A percentile compares a stretch with the other conserved stretches of the same genome.
These are phyloP conservation scores for Drosophila equinoxialis DNA, from an alignment of 1,140 invertebrate species.

Conservation along the genomic window DNA sequence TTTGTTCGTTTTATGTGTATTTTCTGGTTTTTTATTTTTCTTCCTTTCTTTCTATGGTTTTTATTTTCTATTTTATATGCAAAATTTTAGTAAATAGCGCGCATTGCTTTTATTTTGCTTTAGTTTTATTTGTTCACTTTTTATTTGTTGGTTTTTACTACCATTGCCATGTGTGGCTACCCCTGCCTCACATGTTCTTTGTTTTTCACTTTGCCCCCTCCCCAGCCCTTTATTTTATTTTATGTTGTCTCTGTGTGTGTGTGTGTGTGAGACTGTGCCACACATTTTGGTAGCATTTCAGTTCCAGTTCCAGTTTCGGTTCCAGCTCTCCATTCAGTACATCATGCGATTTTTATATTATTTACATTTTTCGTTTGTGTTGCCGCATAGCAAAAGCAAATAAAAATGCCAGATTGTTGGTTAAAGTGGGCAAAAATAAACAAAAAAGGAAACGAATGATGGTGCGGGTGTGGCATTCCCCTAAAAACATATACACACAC, in stretches of 20 bases:
- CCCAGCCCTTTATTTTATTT: not conserved
- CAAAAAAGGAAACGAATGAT: slow-evolving; percentile 23
- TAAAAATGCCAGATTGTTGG: slow-evolving; percentile 59
- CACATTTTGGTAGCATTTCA: slow-evolving; percentile 10
- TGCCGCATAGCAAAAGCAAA: slow-evolving; percentile 5
- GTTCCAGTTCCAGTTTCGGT: not conserved
- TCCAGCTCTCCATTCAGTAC: slow-evolving; percentile 14
- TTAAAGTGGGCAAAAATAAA: slow-evolving; percentile 47
- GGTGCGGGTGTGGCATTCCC: not conserved
- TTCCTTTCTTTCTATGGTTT: slow-evolving; percentile 2
- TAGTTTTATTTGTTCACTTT: slow-evolving; percentile 74
- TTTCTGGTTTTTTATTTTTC: slow-evolving; percentile 3
- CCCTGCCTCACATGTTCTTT: not conserved
- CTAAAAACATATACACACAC: no score
- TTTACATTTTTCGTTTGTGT: slow-evolving; percentile 5
- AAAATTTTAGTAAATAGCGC: slow-evolving; percentile 79
- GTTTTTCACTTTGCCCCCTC: not conserved
- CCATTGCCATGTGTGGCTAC: slow-evolving; percentile 28
- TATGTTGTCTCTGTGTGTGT: slow-evolving; percentile 22
- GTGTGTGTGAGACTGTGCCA: slow-evolving; percentile 53
- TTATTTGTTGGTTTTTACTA: slow-evolving; percentile 73
- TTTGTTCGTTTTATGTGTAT: slow-evolving; percentile 5
- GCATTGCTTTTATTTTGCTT: slow-evolving; percentile 65
- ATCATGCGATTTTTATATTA: slow-evolving; percentile 31
- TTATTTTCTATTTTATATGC: slow-evolving; percentile 61